Evolutionary conservation across 2,113 vertebrate species (phyloP).

Genomic region (Megaceryle maxima): DNA sequence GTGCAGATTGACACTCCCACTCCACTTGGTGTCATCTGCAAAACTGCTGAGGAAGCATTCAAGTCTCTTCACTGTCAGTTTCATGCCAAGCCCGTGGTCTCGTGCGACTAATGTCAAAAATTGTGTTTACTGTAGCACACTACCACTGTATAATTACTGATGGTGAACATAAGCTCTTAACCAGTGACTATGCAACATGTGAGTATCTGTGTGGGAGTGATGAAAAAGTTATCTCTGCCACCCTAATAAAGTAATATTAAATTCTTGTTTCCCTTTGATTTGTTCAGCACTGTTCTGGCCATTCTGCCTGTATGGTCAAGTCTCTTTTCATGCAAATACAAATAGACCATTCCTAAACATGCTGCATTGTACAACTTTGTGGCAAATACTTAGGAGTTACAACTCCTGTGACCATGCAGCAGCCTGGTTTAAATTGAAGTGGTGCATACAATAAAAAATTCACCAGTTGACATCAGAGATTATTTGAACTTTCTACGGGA

Average conservation of each 20-base stretch:
- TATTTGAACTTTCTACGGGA: conserved; percentile 1
- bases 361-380: accelerated
- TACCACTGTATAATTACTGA: neutral
- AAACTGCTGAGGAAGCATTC: too few species aligned
- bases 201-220: neutral
- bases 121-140: neutral
- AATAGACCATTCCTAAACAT: neutral
- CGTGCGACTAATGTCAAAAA: neutral
- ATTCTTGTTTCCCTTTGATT: neutral
- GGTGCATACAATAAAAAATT: neutral
- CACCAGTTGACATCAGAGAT: neutral
- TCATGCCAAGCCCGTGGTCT: neutral
- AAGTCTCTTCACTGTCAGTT: neutral
- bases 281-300: neutral
- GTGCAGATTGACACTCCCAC: too few species aligned
- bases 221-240: neutral
- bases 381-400: neutral
- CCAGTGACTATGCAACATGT: neutral
- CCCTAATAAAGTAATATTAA: neutral
- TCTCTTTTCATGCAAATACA: neutral
- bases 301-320: neutral
- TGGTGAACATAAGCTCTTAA: neutral
- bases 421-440: neutral
- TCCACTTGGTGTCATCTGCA: too few species aligned
- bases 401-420: neutral